A percentile compares a stretch with the other conserved stretches of the same genome.
These are phyloP conservation scores for Urophycis tenuis DNA, from an alignment of 2,797 vertebrate genomes.

Conservation along the genomic window DNA sequence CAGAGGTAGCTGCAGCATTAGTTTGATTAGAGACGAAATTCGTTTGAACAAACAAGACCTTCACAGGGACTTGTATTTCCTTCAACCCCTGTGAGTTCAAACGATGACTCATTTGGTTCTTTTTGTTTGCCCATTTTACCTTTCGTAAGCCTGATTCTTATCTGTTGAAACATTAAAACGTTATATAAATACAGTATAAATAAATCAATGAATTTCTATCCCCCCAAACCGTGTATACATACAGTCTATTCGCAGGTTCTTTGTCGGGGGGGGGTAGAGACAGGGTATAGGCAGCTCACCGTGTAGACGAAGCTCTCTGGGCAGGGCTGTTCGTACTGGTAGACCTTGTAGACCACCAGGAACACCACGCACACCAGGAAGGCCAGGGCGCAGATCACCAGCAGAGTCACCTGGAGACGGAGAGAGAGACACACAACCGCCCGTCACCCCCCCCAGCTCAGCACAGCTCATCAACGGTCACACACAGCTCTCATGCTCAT, in stretches of 20 bases:
- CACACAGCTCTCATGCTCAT: not conserved
- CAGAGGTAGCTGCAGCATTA: not conserved
- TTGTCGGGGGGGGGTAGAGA: too few species aligned
- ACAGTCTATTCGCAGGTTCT: not conserved
- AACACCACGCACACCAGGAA: constrained; percentile 93
- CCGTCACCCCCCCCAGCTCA: not conserved
- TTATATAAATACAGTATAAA: not conserved
- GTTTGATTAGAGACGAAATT: not conserved
- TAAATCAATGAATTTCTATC: not conserved
- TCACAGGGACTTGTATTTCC: not conserved
- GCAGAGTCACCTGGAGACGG: constrained; percentile 78
- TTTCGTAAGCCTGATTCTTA: not conserved
- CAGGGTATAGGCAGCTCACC: too few species aligned
- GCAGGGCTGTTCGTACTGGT: constrained; percentile 92
- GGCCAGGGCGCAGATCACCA: constrained; percentile 89
- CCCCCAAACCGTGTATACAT: not conserved
- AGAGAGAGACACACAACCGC: constrained; percentile 4
- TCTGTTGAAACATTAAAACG: not conserved
- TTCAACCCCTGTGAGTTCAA: not conserved
- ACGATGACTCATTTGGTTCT: not conserved
- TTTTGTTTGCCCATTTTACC: not conserved
- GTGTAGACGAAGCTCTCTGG: constrained; percentile 89
- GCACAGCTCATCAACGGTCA: not conserved
- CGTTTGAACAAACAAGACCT: not conserved
- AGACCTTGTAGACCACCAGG: constrained; percentile 96